phyloP scores from a whole-genome alignment of 2,113 vertebrate species.

The Bos taurus region DNA sequence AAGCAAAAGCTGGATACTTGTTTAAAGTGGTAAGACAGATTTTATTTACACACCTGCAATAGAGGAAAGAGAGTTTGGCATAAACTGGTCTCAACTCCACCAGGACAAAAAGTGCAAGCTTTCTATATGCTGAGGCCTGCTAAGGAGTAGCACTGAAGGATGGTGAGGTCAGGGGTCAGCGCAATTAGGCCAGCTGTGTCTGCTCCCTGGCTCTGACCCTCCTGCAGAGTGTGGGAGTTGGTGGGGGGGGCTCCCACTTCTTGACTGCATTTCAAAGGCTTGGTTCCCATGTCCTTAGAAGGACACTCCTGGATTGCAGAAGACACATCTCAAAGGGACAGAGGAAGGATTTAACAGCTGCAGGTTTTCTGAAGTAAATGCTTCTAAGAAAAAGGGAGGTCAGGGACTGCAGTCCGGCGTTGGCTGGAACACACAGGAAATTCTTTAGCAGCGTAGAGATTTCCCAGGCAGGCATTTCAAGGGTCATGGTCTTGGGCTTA shows the following conservation, averaged over 20 bases:
- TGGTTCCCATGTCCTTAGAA: neutral
- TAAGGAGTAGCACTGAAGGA: rapidly evolving
- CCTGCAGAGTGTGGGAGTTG: neutral
- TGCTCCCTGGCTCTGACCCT: neutral
- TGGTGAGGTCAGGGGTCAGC: rapidly evolving
- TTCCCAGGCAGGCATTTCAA: neutral
- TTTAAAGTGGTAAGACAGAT: rapidly evolving
- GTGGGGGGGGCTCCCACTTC: rapidly evolving
- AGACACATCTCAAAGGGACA: neutral
- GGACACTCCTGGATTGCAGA: neutral
- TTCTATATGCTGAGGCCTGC: neutral
- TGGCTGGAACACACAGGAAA: neutral
- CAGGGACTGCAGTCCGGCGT: neutral
- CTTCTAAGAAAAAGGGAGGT: neutral
- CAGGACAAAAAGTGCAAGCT: rapidly evolving
- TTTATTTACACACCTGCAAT: neutral
- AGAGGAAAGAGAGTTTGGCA: too few species aligned
- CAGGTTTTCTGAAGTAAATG: neutral
- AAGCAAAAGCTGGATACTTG: neutral
- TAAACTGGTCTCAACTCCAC: too few species aligned
- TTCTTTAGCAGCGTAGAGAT: neutral
- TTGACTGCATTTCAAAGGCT: neutral
- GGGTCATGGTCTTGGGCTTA: rapidly evolving
- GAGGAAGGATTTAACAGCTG: neutral
- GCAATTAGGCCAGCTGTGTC: neutral